Conservation (phyloP, 2,888 invertebrate species). For the Taphrorychus bicolor region DNA sequence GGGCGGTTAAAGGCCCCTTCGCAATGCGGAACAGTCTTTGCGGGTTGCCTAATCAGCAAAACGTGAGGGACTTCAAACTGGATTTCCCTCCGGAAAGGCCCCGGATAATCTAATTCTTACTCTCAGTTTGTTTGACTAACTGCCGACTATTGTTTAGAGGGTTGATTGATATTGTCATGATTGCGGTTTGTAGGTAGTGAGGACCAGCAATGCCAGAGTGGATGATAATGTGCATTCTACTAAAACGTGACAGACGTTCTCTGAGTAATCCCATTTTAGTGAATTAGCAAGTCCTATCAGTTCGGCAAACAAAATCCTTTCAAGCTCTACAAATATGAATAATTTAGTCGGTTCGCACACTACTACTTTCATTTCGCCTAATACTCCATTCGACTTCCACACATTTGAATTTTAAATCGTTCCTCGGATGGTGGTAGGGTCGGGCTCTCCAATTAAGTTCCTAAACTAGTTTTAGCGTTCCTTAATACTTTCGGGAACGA, state of each 20-base stretch:
- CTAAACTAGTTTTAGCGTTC: not conserved
- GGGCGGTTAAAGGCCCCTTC: conserved; percentile 23
- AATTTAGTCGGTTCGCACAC: conserved; percentile 5
- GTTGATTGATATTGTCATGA: not conserved
- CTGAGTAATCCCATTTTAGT: not conserved
- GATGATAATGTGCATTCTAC: not conserved
- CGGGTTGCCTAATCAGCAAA: conserved; percentile 33
- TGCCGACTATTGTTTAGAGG: not conserved
- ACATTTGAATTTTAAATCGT: conserved; percentile 7
- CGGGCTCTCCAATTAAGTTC: not conserved
- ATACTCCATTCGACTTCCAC: conserved; percentile 7
- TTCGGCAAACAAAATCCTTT: conserved; percentile 11
- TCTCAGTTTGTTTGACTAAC: not conserved
- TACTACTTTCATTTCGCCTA: conserved; percentile 5
- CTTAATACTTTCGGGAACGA: not conserved
- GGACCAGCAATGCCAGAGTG: too few species aligned
- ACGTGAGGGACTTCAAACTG: conserved; percentile 26
- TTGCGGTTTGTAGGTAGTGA: too few species aligned
- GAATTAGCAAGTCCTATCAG: conserved; percentile 14
- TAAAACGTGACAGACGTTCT: not conserved
- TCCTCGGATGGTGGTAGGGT: not conserved
- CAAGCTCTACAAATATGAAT: conserved; percentile 10
- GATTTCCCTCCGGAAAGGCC: conserved; percentile 12
- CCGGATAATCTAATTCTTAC: conserved; percentile 18
- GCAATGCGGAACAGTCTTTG: conserved; percentile 22